phyloP scores from a whole-genome alignment of 1,140 invertebrate species.

The Zophobas morio region DNA sequence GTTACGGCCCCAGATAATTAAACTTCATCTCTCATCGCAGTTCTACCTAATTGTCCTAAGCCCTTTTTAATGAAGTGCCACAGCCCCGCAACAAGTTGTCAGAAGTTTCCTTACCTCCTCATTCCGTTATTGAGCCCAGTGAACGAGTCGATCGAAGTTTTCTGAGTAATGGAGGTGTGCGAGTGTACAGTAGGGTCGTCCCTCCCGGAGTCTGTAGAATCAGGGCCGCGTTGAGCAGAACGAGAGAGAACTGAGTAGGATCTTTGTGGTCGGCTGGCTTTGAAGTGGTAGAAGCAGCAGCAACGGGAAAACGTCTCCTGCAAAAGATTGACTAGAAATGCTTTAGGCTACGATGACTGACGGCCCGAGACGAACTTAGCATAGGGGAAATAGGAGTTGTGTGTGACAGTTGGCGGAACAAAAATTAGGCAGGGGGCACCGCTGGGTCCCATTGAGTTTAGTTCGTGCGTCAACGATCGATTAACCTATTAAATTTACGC shows the following conservation, averaged over 20 bases:
- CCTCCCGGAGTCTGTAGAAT: constrained; percentile 53
- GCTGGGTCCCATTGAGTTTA: no score
- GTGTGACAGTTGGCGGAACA: no score
- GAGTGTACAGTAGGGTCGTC: constrained; percentile 56
- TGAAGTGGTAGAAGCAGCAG: constrained; percentile 51
- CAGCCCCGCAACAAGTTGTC: no score
- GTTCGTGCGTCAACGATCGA: no score
- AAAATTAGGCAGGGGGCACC: no score
- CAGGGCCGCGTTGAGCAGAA: constrained; percentile 50
- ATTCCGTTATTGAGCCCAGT: constrained; percentile 50
- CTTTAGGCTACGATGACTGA: constrained; percentile 23
- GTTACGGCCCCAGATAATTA: no score
- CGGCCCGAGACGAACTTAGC: no score
- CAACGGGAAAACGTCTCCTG: constrained; percentile 58
- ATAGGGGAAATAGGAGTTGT: no score
- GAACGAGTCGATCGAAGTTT: constrained; percentile 55
- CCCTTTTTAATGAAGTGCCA: no score
- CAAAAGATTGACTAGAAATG: constrained; percentile 52
- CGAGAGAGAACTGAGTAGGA: constrained; percentile 57
- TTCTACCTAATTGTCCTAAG: no score
- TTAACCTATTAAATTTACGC: no score
- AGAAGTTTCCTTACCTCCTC: constrained; percentile 20
- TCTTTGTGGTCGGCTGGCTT: constrained; percentile 51
- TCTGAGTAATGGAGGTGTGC: constrained; percentile 59
- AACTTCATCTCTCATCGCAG: no score